A percentile compares a stretch with the other conserved stretches of the same genome.
phyloP scores from a whole-genome alignment of 2,888 invertebrate species.

The Cheilosia vulpina region DNA sequence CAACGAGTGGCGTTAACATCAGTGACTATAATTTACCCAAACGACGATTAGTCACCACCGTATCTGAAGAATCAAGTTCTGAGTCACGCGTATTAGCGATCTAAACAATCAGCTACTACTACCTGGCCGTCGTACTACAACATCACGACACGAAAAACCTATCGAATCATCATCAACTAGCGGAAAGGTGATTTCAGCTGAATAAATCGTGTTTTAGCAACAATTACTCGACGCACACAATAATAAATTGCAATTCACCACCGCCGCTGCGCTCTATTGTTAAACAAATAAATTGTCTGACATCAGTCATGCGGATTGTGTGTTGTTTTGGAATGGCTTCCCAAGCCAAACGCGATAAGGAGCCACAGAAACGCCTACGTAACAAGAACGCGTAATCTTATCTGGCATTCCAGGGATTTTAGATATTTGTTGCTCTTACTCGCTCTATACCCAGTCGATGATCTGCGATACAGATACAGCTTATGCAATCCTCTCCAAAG shows the following conservation, averaged over 20 bases:
- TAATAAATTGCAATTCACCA: conserved; percentile 37
- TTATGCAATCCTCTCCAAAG: conserved; percentile 68
- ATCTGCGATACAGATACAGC: conserved; percentile 14
- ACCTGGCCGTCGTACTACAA: background rate
- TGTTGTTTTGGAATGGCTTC: background rate
- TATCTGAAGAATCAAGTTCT: conserved; percentile 12
- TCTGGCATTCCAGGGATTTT: conserved; percentile 35
- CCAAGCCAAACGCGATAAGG: background rate
- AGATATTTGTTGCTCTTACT: background rate
- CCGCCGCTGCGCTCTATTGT: conserved; percentile 4
- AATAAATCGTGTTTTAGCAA: conserved; percentile 31
- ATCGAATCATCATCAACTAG: conserved; percentile 21
- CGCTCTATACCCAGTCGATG: background rate
- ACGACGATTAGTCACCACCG: conserved; percentile 40
- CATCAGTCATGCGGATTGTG: conserved; percentile 45
- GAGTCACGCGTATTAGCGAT: conserved; percentile 61
- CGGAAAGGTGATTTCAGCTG: conserved; percentile 30
- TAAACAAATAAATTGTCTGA: conserved; percentile 55
- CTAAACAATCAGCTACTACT: conserved; percentile 40
- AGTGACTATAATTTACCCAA: too few species aligned
- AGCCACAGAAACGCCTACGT: conserved; percentile 27
- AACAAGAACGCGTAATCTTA: conserved; percentile 47
- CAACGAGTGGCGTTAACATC: background rate
- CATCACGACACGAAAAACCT: conserved; percentile 7
- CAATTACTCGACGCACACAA: conserved; percentile 36